Evolutionary conservation across 1,140 invertebrate genomes (phyloP), one percentile per base, ranked within the genome.

Genomic region (Drosophila biarmipes): DNA sequence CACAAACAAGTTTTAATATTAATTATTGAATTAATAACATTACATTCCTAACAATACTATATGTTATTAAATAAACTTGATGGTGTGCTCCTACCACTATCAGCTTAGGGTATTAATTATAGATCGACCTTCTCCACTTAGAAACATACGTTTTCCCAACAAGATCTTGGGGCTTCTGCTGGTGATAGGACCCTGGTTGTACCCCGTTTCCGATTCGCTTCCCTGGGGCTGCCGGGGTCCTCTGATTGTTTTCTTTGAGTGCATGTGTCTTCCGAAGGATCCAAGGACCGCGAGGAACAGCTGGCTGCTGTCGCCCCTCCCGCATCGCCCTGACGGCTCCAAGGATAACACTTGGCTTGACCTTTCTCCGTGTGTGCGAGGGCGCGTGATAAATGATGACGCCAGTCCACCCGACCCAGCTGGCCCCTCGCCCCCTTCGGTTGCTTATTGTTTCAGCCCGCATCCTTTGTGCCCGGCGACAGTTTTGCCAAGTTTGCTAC

Each of bases 311-410:
- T 55, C 62, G 34, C 38, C 58, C 64, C 53, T 58, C 73, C 48
- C 46, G 29, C 64, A 42, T 62, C 59, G 64, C 71, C 71, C 66
- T 75, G 80, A 82, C 84, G 68, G 56, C 71, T 67, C 31, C 80
- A 82, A 84, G 80, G 80, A 82, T 79, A 82, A 82, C 80, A 82
- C 76, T 82, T 85, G 72, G 78, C 80, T 82, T 82, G 80, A 82
- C 80, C 80, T 82, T 82, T 84, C 58, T 71, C 51, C 38, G 52
- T 21, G 62, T 52, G 54, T 45, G 37, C 11, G 73, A 11, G 66
- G 46, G 68, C 73, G 61, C 68, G 73, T 82, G 80, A 84, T 82
- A 82, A 82, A 85, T 82, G 80, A 82, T 82, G 80, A 79, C 80
- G 80, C 63, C 56, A 40, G 53, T 43, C 38, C 48, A 58, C 66